phyloP scores from a whole-genome alignment of 2,797 vertebrate species.

The Percopsis omiscomaycus region DNA sequence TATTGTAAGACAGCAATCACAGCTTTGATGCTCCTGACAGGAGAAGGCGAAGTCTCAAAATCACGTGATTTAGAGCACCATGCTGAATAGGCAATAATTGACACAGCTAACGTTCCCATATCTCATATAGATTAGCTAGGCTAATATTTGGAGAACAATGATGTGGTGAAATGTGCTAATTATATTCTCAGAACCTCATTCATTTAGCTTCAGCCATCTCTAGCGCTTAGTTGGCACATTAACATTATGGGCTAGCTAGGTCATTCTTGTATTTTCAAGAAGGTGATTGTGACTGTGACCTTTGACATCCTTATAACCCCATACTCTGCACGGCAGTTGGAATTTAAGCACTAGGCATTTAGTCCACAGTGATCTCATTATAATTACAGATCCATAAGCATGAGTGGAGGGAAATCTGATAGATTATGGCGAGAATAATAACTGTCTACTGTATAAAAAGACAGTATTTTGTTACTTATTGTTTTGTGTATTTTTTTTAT shows the following conservation, averaged over 20 bases:
- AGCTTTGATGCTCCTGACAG: constrained; percentile 36
- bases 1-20: constrained; percentile 50
- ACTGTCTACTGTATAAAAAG: too few relatives aligned
- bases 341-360: constrained; percentile 76
- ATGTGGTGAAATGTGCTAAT: constrained; percentile 52
- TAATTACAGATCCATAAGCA: constrained; percentile 76
- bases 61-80: constrained; percentile 49
- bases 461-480: too few relatives aligned
- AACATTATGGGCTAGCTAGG: constrained; percentile 53
- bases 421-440: too few relatives aligned
- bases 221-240: constrained; percentile 50
- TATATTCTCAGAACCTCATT: constrained; percentile 55
- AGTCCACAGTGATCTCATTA: constrained; percentile 75
- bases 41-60: constrained; percentile 48
- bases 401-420: constrained; percentile 28
- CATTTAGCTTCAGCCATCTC: constrained; percentile 39
- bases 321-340: constrained; percentile 37
- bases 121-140: constrained; percentile 64
- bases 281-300: constrained; percentile 60
- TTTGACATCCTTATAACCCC: constrained; percentile 61
- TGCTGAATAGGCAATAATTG: constrained; percentile 61
- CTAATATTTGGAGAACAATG: constrained; percentile 62
- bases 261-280: constrained; percentile 54
- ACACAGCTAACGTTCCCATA: constrained; percentile 48
- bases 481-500: too few relatives aligned